Conservation (phyloP, 2,113 vertebrate species). For the Gobiocypris rarus region DNA sequence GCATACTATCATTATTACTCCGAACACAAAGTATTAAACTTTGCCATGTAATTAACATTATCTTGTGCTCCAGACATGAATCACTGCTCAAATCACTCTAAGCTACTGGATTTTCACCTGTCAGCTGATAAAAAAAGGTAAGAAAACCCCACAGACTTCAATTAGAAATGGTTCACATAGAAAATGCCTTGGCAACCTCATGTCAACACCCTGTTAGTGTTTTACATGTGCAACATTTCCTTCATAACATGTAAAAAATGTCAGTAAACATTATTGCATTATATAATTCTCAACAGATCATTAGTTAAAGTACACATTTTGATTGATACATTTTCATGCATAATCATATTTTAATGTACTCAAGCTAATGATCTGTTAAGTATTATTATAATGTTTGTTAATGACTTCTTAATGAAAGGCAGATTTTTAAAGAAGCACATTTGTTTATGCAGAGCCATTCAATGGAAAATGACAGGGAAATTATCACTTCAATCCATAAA, state of each 20-base stretch:
- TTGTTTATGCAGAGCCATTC: background rate
- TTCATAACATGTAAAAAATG: background rate
- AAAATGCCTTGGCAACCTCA: too few relatives aligned
- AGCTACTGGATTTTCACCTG: background rate
- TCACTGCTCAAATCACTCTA: too few relatives aligned
- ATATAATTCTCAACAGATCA: background rate
- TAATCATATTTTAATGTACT: background rate
- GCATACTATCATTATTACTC: background rate
- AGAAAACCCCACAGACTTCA: background rate
- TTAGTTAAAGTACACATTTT: background rate
- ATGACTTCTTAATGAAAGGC: conserved; percentile 11
- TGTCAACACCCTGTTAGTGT: too few relatives aligned
- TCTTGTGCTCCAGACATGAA: background rate
- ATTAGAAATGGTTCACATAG: too few relatives aligned
- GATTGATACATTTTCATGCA: background rate
- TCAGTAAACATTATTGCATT: background rate
- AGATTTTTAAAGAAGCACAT: background rate
- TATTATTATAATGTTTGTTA: background rate
- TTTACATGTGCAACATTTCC: background rate
- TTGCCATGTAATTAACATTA: background rate
- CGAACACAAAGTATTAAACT: background rate
- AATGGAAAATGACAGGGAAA: background rate
- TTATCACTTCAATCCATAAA: background rate
- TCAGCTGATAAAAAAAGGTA: background rate
- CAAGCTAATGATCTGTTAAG: conserved; percentile 17